Conservation (phyloP, 2,888 invertebrate genomes). For the Melieria picta region DNA sequence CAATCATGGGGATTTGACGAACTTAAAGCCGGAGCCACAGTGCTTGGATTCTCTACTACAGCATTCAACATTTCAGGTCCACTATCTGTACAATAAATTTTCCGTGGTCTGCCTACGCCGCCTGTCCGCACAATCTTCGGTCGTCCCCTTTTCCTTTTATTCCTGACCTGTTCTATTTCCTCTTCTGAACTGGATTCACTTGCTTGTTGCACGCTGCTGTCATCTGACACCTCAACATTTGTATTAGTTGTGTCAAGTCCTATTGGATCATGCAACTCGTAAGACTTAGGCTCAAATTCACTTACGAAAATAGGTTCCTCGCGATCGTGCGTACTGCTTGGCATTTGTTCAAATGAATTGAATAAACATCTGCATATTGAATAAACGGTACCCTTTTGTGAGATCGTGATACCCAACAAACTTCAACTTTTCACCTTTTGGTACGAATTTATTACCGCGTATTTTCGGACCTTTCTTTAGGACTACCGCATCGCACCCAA, state of each 20-base stretch:
- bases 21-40: conserved; percentile 29
- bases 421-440: conserved; percentile 31
- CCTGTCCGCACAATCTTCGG: conserved; percentile 31
- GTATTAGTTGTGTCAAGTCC: too few species aligned
- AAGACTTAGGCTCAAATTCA: too few species aligned
- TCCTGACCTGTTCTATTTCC: neutral
- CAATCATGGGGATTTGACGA: conserved; percentile 30
- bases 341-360: too few species aligned
- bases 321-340: too few species aligned
- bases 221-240: conserved; percentile 24
- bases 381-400: conserved; percentile 40
- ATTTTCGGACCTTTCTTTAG: conserved; percentile 24
- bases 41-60: conserved; percentile 30
- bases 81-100: conserved; percentile 26
- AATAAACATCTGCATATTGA: conserved; percentile 22
- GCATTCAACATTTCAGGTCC: conserved; percentile 30
- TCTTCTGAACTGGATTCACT: conserved; percentile 1
- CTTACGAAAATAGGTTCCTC: too few species aligned
- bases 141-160: conserved; percentile 29
- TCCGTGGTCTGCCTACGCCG: conserved; percentile 25
- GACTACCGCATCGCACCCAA: conserved; percentile 31
- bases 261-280: too few species aligned
- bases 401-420: conserved; percentile 36
- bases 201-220: conserved; percentile 3
- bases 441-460: conserved; percentile 23